phyloP scores from a whole-genome alignment of 2,888 invertebrate species.

The Drosophila subquinaria region DNA sequence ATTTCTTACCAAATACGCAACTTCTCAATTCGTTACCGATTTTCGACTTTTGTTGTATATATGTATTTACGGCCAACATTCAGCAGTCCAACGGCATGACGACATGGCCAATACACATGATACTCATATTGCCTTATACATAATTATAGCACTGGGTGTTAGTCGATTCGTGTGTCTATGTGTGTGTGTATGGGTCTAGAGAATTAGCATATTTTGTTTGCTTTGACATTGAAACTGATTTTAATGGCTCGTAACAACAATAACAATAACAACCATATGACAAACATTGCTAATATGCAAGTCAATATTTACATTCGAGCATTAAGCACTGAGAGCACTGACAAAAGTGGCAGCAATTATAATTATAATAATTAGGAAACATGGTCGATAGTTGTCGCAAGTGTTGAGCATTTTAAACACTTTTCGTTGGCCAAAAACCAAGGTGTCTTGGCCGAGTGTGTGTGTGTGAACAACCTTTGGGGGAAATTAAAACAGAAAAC shows the following conservation, averaged over 20 bases:
- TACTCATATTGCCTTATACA: conserved; percentile 42
- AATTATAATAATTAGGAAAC: conserved; percentile 36
- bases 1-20: conserved; percentile 50
- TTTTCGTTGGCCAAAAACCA: background rate
- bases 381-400: conserved; percentile 32
- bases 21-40: conserved; percentile 11
- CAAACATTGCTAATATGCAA: conserved; percentile 35
- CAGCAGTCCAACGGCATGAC: conserved; percentile 58
- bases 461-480: conserved; percentile 60
- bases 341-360: conserved; percentile 49
- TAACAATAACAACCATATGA: conserved; percentile 43
- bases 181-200: conserved; percentile 22
- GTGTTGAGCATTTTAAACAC: conserved; percentile 45
- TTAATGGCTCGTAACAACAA: conserved; percentile 71
- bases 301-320: conserved; percentile 40
- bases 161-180: conserved; percentile 5
- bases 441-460: conserved; percentile 9
- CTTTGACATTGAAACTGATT: conserved; percentile 78
- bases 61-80: conserved; percentile 41
- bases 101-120: conserved; percentile 50
- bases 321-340: conserved; percentile 26
- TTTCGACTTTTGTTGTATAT: conserved; percentile 33
- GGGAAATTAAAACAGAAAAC: conserved; percentile 52
- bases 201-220: conserved; percentile 76
- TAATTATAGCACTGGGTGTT: conserved; percentile 17